Percentiles rank a stretch among this genome's conserved stretches.
phyloP scores from a whole-genome alignment of 2,888 invertebrate species.

The Erebia palarica region DNA sequence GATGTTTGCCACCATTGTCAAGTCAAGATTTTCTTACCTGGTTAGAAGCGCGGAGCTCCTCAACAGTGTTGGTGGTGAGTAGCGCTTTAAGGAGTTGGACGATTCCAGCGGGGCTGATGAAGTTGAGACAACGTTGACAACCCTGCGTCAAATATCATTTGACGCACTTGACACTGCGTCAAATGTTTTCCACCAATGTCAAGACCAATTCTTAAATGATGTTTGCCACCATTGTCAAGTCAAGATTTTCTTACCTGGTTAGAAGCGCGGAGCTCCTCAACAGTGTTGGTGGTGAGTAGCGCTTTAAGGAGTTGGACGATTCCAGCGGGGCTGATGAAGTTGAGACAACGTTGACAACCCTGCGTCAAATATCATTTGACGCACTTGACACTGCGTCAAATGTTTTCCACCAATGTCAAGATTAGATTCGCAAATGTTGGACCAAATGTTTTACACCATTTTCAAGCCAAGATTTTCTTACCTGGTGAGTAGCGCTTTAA shows the following conservation, averaged over 20 bases:
- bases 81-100: conserved; percentile 93
- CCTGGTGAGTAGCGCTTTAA: conserved; percentile 96
- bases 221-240: neutral
- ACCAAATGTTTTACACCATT: neutral
- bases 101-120: conserved; percentile 94
- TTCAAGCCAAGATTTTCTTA: conserved; percentile 52
- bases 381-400: too few relatives aligned
- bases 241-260: conserved; percentile 89
- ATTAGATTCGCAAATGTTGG: too few relatives aligned
- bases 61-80: conserved; percentile 92
- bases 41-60: conserved; percentile 98
- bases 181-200: too few relatives aligned
- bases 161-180: too few relatives aligned
- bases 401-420: too few relatives aligned
- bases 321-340: conserved; percentile 94
- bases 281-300: conserved; percentile 91
- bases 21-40: conserved; percentile 85
- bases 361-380: too few relatives aligned
- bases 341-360: too few relatives aligned
- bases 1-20: neutral
- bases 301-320: conserved; percentile 93
- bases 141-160: too few relatives aligned
- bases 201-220: too few relatives aligned
- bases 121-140: conserved; percentile 58
- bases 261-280: conserved; percentile 97